phyloP scores from a whole-genome alignment of 1,140 invertebrate genomes.

The Nebria ingens region DNA sequence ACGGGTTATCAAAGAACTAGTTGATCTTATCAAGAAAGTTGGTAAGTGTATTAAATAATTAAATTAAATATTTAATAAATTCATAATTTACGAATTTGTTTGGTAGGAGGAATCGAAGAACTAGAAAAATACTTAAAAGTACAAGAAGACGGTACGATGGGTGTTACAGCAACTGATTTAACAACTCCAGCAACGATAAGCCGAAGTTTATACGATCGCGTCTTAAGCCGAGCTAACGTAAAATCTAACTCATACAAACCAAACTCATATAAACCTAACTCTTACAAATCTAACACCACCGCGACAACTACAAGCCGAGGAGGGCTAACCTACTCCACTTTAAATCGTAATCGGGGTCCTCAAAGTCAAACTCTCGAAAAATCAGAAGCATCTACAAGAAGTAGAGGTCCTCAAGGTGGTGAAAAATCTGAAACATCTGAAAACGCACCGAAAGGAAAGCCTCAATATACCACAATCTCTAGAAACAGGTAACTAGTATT shows the following conservation, averaged over 20 bases:
- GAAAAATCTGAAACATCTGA: no score
- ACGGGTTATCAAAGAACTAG: conserved; percentile 70
- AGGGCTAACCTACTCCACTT: conserved; percentile 28
- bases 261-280: conserved; percentile 21
- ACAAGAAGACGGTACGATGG: conserved; percentile 38
- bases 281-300: neutral
- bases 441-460: no score
- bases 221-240: conserved; percentile 38
- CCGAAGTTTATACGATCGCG: conserved; percentile 60
- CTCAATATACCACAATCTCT: conserved; percentile 47
- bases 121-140: conserved; percentile 63
- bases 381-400: conserved; percentile 25
- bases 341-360: conserved; percentile 45
- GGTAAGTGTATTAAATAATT: conserved; percentile 29
- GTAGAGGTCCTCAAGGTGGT: no score
- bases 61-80: conserved; percentile 14
- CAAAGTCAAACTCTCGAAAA: conserved; percentile 56
- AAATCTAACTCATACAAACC: conserved; percentile 15
- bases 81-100: conserved; percentile 13
- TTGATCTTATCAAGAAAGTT: conserved; percentile 74
- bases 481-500: conserved; percentile 37
- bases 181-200: conserved; percentile 52
- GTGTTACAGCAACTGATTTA: conserved; percentile 22
- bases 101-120: conserved; percentile 64
- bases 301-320: neutral